A percentile compares a stretch with the other conserved stretches of the same genome.
These are phyloP conservation scores for Cyclopterus lumpus DNA, from an alignment of 2,797 vertebrate genomes.

Conservation along the genomic window DNA sequence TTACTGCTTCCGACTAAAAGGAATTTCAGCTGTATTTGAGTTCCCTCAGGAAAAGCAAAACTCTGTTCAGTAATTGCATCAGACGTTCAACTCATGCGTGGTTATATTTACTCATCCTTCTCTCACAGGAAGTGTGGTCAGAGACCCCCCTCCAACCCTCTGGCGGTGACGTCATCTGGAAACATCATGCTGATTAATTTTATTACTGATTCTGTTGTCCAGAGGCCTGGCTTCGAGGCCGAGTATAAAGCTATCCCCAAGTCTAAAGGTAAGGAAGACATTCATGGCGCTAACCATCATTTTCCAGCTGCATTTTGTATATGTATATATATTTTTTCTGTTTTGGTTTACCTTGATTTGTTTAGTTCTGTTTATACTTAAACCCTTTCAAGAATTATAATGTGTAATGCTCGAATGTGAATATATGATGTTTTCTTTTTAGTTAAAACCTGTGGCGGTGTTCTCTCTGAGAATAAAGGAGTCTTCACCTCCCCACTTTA, in stretches of 20 bases:
- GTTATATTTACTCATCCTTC: constrained; percentile 1
- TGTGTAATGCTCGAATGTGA: neutral
- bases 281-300: neutral
- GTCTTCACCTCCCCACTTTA: constrained; percentile 78
- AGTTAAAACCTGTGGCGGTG: constrained; percentile 74
- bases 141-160: constrained; percentile 81
- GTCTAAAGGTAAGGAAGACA: constrained; percentile 56
- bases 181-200: constrained; percentile 84
- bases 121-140: constrained; percentile 83
- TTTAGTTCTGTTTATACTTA: neutral
- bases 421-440: constrained; percentile 14
- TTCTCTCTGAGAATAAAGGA: constrained; percentile 53
- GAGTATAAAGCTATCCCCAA: constrained; percentile 61
- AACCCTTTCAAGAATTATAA: neutral
- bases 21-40: constrained; percentile 32
- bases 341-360: neutral
- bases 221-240: constrained; percentile 77
- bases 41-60: neutral
- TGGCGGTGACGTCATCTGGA: constrained; percentile 81
- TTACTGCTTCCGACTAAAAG: constrained; percentile 36
- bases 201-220: constrained; percentile 67
- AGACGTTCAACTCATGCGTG: neutral
- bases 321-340: neutral
- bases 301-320: neutral
- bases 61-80: constrained; percentile 24